Percentiles rank a stretch among this genome's conserved stretches.
These are phyloP conservation scores for Nebria brevicollis DNA, from an alignment of 2,888 invertebrate genomes.

Conservation along the genomic window DNA sequence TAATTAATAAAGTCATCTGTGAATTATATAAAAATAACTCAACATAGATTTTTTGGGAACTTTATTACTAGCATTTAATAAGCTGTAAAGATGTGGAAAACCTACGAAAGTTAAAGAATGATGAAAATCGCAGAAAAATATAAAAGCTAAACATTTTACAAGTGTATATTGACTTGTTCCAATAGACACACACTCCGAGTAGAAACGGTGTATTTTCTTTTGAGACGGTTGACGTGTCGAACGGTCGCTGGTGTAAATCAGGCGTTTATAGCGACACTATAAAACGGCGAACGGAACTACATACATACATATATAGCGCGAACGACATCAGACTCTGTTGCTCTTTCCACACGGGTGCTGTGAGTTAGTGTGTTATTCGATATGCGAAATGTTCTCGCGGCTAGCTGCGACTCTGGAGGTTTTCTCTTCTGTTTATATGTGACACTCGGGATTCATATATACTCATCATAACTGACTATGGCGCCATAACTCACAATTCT, in stretches of 20 bases:
- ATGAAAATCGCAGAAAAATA: too few relatives aligned
- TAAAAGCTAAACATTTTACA: too few relatives aligned
- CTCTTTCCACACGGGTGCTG: neutral
- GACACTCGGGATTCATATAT: conserved; percentile 15
- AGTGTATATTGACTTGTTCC: too few relatives aligned
- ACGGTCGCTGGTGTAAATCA: neutral
- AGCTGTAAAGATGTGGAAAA: too few relatives aligned
- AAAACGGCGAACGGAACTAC: neutral
- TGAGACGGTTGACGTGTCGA: neutral
- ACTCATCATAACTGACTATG: neutral
- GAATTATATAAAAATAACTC: too few relatives aligned
- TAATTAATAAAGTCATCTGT: too few relatives aligned
- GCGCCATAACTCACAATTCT: conserved; percentile 1
- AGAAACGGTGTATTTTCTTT: neutral
- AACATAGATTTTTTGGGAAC: too few relatives aligned
- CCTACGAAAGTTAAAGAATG: too few relatives aligned
- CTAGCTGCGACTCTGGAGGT: neutral
- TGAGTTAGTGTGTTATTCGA: conserved; percentile 9
- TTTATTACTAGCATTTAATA: too few relatives aligned
- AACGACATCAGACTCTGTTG: neutral
- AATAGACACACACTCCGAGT: neutral
- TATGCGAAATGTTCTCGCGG: neutral
- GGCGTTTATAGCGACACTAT: conserved; percentile 15
- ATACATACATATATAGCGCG: neutral
- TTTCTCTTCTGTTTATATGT: neutral